Evolutionary conservation across 2,113 vertebrate genomes (phyloP).

Genomic region (Centropus unirufus): DNA sequence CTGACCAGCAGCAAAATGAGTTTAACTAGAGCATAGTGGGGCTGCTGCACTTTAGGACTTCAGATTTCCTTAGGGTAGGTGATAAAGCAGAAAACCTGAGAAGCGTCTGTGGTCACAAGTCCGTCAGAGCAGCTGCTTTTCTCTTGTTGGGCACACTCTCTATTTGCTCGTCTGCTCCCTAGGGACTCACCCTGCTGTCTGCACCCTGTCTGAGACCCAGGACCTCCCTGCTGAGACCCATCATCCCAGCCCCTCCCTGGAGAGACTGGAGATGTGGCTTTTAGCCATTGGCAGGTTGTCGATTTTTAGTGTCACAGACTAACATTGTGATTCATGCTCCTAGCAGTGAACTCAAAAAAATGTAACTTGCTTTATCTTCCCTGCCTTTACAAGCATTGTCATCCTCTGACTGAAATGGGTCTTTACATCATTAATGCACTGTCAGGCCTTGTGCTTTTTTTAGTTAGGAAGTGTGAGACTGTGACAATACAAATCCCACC

Average conservation of each 20-base stretch:
- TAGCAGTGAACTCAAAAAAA: not conserved
- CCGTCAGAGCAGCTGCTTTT: not conserved
- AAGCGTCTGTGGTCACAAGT: rapidly evolving
- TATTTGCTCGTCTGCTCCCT: not conserved
- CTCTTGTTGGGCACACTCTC: rapidly evolving
- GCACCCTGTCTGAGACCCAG: not conserved
- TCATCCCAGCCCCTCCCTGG: rapidly evolving
- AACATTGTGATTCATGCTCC: not conserved
- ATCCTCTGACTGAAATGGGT: not conserved
- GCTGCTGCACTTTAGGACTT: not conserved
- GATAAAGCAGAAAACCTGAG: not conserved
- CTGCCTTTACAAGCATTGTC: not conserved
- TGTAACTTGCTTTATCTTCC: not conserved
- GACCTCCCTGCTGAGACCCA: not conserved
- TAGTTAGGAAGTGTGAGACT: not conserved
- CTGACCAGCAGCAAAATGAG: not conserved
- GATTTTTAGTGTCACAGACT: not conserved
- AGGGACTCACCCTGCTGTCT: not conserved
- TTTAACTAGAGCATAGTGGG: not conserved
- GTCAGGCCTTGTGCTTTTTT: rapidly evolving
- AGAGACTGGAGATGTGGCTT: not conserved
- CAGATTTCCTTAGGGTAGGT: not conserved
- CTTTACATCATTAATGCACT: not conserved
- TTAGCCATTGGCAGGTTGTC: not conserved
- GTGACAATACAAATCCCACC: not conserved